A percentile compares a stretch with the other conserved stretches of the same genome.
These are phyloP conservation scores for Phasia obesa DNA, from an alignment of 2,888 invertebrate genomes.

Conservation along the genomic window DNA sequence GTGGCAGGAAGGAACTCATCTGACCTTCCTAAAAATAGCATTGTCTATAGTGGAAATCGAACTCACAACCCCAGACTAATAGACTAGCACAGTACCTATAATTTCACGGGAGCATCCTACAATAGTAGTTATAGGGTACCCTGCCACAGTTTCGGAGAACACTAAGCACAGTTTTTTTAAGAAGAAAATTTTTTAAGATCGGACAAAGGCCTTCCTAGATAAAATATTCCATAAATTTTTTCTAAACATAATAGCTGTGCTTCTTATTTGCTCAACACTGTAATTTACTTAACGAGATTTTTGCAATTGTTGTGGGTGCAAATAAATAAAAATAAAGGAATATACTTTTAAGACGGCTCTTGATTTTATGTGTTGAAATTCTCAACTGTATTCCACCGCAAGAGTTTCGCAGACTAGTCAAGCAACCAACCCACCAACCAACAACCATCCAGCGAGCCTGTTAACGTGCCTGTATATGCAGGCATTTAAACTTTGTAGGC, in stretches of 20 bases:
- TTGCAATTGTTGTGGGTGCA: slow-evolving; percentile 64
- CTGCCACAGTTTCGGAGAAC: no score
- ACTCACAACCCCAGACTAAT: no score
- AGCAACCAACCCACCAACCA: not conserved
- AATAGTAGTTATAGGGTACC: no score
- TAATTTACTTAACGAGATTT: slow-evolving; percentile 33
- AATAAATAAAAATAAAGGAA: slow-evolving; percentile 19
- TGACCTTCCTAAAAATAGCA: no score
- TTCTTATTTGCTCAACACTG: not conserved
- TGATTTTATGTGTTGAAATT: not conserved
- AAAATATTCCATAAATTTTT: not conserved
- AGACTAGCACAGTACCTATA: no score
- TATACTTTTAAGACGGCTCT: not conserved
- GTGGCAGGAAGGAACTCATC: no score
- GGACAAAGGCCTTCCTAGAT: not conserved
- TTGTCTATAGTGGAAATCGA: no score
- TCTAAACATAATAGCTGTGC: not conserved
- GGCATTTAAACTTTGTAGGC: slow-evolving; percentile 61
- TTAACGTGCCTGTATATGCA: slow-evolving; percentile 10
- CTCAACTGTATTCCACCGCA: slow-evolving; percentile 20
- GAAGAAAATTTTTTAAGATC: no score
- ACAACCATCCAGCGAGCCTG: not conserved
- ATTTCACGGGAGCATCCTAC: no score
- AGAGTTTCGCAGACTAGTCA: slow-evolving; percentile 18
- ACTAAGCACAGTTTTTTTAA: no score